Evolutionary conservation across 1,140 invertebrate genomes (phyloP).

Genomic region (Eulimnadia texana): DNA sequence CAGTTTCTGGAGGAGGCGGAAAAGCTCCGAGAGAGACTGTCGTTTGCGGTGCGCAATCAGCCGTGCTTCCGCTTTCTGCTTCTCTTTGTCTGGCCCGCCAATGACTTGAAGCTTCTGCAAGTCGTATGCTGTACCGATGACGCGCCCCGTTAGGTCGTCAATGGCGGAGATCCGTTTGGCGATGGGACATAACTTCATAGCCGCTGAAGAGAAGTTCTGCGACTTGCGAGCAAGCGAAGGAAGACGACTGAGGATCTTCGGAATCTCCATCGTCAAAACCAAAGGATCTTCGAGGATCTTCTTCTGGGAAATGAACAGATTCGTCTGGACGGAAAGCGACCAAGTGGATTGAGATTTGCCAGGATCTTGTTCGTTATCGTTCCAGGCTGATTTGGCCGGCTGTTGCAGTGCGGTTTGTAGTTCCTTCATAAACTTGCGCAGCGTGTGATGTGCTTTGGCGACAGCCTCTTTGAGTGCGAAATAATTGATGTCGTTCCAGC

Average conservation of each 20-base stretch:
- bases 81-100: conserved; percentile 42
- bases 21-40: conserved; percentile 65
- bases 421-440: conserved; percentile 68
- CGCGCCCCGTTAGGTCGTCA: conserved; percentile 45
- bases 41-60: conserved; percentile 65
- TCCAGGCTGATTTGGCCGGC: conserved; percentile 31
- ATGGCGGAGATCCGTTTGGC: conserved; percentile 34
- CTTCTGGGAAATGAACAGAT: neutral
- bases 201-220: conserved; percentile 32
- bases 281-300: conserved; percentile 24
- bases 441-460: conserved; percentile 68
- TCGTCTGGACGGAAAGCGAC: neutral
- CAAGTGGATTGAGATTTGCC: conserved; percentile 17
- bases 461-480: conserved; percentile 81
- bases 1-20: conserved; percentile 51
- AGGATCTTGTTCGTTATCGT: conserved; percentile 27
- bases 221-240: conserved; percentile 37
- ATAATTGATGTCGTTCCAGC: conserved; percentile 90
- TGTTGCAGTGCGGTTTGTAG: conserved; percentile 37
- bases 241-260: conserved; percentile 20
- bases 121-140: conserved; percentile 44
- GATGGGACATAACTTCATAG: conserved; percentile 15
- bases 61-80: conserved; percentile 61
- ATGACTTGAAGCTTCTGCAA: conserved; percentile 41
- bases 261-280: conserved; percentile 28